A percentile compares a stretch with the other conserved stretches of the same genome.
Evolutionary conservation across 1,140 invertebrate species (phyloP).

Genomic region (Schmidtea mediterranea): DNA sequence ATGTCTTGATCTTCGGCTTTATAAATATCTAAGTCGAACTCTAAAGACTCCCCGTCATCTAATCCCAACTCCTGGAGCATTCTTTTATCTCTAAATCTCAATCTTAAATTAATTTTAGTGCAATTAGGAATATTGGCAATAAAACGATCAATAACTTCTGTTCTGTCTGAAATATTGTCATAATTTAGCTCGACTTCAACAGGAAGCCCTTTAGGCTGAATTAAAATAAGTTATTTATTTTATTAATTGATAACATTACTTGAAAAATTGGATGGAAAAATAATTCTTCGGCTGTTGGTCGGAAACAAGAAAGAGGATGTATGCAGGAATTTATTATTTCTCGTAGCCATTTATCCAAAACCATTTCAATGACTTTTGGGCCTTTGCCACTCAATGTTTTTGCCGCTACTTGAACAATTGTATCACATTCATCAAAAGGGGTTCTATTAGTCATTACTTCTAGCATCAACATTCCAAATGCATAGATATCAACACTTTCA

Average conservation of each 20-base stretch:
- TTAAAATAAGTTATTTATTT: too few species aligned
- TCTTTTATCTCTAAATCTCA: not conserved
- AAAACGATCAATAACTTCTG: not conserved
- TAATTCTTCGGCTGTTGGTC: constrained; percentile 5
- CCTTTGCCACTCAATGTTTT: not conserved
- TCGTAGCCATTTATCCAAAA: not conserved
- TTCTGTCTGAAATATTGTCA: constrained; percentile 3
- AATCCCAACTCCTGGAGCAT: not conserved
- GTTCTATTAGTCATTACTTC: constrained; percentile 99
- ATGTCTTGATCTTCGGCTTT: constrained; percentile 4
- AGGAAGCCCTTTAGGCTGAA: not conserved
- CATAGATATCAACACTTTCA: constrained; percentile 93
- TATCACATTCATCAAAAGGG: constrained; percentile 69
- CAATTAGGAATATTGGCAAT: not conserved
- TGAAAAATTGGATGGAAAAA: constrained; percentile 4
- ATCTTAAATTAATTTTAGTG: constrained; percentile 1
- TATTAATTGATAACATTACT: not conserved
- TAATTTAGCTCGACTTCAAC: constrained; percentile 4
- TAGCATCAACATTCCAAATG: constrained; percentile 99
- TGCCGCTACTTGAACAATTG: not conserved
- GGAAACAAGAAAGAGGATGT: constrained; percentile 2
- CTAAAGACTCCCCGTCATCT: constrained; percentile 1
- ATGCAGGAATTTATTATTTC: constrained; percentile 4
- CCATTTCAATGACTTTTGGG: not conserved
- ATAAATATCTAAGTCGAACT: constrained; percentile 3